Percentiles rank a stretch among this genome's conserved stretches.
Conservation (phyloP, 2,797 vertebrate species). For the Enteromius afrohamiltoni region DNA sequence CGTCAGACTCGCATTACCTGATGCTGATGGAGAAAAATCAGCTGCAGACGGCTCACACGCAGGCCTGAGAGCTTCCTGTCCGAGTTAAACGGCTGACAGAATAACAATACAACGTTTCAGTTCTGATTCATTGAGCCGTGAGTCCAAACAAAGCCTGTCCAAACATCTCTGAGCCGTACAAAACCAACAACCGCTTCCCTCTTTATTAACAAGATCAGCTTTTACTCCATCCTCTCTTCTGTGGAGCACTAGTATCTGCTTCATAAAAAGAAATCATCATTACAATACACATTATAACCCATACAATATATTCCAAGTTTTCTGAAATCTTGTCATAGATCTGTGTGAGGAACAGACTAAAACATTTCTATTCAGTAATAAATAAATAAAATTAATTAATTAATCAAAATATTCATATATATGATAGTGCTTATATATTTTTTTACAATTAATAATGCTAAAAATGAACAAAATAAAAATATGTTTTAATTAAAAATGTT, state of each 20-base stretch:
- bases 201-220: neutral
- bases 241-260: neutral
- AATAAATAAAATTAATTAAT: too few species aligned
- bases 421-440: neutral
- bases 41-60: neutral
- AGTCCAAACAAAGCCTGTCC: conserved; percentile 14
- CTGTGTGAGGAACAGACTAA: neutral
- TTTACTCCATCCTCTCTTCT: neutral
- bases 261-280: neutral
- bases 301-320: neutral
- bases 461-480: neutral
- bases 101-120: conserved; percentile 45
- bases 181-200: conserved; percentile 28
- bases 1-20: neutral
- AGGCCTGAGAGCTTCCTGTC: conserved; percentile 28
- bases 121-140: conserved; percentile 29
- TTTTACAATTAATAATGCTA: neutral
- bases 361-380: neutral
- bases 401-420: neutral
- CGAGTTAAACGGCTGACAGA: conserved; percentile 18
- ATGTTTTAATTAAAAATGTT: neutral
- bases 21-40: neutral
- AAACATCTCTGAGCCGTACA: conserved; percentile 37
- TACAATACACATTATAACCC: neutral
- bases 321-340: neutral